Percentiles rank a stretch among this genome's conserved stretches.
phyloP scores from a whole-genome alignment of 2,888 invertebrate species.

The Ophonus ardosiacus region DNA sequence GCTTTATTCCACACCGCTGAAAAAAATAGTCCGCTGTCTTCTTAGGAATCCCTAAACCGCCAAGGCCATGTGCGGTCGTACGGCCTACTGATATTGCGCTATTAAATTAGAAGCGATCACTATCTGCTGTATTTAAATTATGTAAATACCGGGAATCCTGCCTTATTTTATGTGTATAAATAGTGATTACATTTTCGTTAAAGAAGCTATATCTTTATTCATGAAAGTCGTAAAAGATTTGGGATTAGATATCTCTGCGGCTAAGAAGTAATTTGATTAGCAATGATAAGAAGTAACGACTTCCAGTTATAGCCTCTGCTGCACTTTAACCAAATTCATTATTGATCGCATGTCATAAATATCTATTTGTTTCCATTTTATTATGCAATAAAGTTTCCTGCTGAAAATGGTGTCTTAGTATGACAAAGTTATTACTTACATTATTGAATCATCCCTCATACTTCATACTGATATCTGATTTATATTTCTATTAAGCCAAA shows the following conservation, averaged over 20 bases:
- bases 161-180: constrained; percentile 54
- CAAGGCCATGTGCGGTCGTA: constrained; percentile 24
- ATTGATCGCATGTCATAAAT: constrained; percentile 33
- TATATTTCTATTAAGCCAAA: neutral
- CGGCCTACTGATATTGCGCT: constrained; percentile 51
- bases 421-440: constrained; percentile 9
- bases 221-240: constrained; percentile 52
- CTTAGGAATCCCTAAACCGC: constrained; percentile 1
- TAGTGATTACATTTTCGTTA: constrained; percentile 55
- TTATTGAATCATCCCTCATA: neutral
- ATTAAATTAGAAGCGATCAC: constrained; percentile 52
- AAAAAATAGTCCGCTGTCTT: constrained; percentile 50
- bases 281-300: constrained; percentile 37
- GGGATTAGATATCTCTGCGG: constrained; percentile 42
- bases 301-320: constrained; percentile 16
- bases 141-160: constrained; percentile 48
- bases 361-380: constrained; percentile 25
- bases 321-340: neutral
- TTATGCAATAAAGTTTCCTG: neutral
- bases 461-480: neutral
- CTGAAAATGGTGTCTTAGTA: neutral
- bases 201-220: constrained; percentile 55
- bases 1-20: constrained; percentile 44
- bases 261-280: constrained; percentile 50
- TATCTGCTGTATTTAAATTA: constrained; percentile 52